phyloP scores from a whole-genome alignment of 1,140 invertebrate genomes.

The Heliconius nattereri region DNA sequence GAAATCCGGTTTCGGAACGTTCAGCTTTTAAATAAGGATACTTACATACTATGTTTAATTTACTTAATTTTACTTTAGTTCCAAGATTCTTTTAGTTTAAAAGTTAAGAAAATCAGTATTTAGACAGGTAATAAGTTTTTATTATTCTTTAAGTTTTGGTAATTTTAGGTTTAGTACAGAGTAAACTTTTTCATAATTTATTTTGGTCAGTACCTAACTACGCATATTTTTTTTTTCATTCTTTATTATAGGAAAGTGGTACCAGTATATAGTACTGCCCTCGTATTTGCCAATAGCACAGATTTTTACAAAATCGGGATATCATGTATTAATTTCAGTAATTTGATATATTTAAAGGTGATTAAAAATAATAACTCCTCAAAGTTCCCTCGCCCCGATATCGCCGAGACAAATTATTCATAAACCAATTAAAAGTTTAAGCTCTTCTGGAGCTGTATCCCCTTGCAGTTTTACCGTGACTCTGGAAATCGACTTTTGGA shows the following conservation, averaged over 20 bases:
- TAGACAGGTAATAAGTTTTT: too few relatives aligned
- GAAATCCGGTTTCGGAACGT: constrained; percentile 2
- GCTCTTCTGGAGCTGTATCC: constrained; percentile 12
- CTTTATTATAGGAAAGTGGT: too few relatives aligned
- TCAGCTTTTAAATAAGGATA: neutral
- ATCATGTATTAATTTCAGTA: neutral
- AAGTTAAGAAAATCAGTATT: too few relatives aligned
- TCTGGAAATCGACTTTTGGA: constrained; percentile 14
- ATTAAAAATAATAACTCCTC: neutral
- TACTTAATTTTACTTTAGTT: neutral
- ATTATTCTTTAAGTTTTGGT: too few relatives aligned
- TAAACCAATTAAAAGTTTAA: constrained; percentile 19
- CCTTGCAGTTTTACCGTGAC: constrained; percentile 12
- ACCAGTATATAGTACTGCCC: too few relatives aligned
- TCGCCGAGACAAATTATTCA: constrained; percentile 17
- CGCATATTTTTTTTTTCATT: too few relatives aligned
- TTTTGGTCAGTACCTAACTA: too few relatives aligned
- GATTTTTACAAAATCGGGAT: too few relatives aligned
- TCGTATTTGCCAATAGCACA: too few relatives aligned
- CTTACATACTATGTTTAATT: neutral
- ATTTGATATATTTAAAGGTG: neutral
- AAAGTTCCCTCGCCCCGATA: constrained; percentile 6
- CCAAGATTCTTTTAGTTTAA: too few relatives aligned
- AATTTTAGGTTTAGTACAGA: too few relatives aligned
- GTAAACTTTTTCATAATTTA: too few relatives aligned